Percentiles rank a stretch among this genome's conserved stretches.
These are phyloP conservation scores for Oithona nana DNA, from an alignment of 2,888 invertebrate genomes.

Conservation along the genomic window DNA sequence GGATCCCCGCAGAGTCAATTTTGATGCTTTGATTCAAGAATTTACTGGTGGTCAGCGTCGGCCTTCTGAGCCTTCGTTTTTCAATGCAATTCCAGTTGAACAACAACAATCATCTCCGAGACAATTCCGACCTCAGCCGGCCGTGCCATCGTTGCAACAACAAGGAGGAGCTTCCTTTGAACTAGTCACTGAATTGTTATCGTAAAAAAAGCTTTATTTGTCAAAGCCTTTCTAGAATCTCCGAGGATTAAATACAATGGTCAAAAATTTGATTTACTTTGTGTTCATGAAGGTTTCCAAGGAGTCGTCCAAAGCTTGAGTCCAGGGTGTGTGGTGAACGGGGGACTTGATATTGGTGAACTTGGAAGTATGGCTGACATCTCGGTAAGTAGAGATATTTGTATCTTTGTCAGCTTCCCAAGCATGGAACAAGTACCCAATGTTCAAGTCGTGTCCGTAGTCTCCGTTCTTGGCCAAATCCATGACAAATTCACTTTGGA, in stretches of 20 bases:
- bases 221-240: too few species aligned
- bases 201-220: too few species aligned
- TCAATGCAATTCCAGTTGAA: not conserved
- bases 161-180: too few species aligned
- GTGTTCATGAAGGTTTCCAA: too few species aligned
- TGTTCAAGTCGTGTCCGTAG: slow-evolving; percentile 18
- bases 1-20: too few species aligned
- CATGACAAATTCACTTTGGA: not conserved
- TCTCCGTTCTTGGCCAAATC: slow-evolving; percentile 14
- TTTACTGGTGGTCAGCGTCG: not conserved
- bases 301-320: slow-evolving; percentile 12
- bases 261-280: too few species aligned
- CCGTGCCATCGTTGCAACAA: too few species aligned
- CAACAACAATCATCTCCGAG: too few species aligned
- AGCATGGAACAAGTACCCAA: slow-evolving; percentile 3
- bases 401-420: slow-evolving; percentile 17
- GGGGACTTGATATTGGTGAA: slow-evolving; percentile 8
- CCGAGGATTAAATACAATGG: too few species aligned
- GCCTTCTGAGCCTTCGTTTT: not conserved
- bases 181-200: too few species aligned
- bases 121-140: not conserved
- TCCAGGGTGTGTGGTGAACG: slow-evolving; percentile 13
- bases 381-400: slow-evolving; percentile 18
- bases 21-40: not conserved
- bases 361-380: not conserved